Evolutionary conservation across 2,797 vertebrate genomes (phyloP).

Genomic region (Centroberyx gerrardi): DNA sequence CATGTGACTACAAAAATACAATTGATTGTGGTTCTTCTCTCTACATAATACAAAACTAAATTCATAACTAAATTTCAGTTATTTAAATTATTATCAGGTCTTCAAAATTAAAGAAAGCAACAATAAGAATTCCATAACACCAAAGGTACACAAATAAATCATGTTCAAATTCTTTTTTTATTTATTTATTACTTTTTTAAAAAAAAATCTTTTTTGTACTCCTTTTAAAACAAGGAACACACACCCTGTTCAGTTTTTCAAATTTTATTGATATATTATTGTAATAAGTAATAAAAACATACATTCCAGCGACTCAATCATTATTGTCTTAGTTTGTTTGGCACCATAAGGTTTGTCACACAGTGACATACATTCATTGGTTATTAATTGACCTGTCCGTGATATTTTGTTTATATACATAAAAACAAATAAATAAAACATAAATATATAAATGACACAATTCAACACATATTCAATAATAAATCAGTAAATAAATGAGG

Average conservation of each 20-base stretch:
- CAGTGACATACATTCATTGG: conserved; percentile 56
- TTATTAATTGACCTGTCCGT: conserved; percentile 24
- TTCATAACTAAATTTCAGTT: background rate
- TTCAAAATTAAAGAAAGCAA: background rate
- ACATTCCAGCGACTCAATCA: conserved; percentile 39
- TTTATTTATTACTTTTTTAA: no score
- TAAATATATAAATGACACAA: conserved; percentile 57
- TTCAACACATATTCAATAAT: conserved; percentile 39
- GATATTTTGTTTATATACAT: conserved; percentile 4
- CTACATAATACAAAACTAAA: background rate
- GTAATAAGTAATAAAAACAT: conserved; percentile 18
- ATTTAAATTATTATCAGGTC: background rate
- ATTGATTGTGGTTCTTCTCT: background rate
- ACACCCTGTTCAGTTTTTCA: background rate
- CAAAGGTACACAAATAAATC: background rate
- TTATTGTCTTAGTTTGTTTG: conserved; percentile 7
- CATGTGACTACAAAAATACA: background rate
- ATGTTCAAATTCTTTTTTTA: no score
- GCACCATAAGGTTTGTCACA: conserved; percentile 35
- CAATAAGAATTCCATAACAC: background rate
- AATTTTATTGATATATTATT: conserved; percentile 11
- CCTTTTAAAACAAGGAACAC: background rate
- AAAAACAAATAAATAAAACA: conserved; percentile 69
- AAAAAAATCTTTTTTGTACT: background rate
- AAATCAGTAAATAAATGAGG: conserved; percentile 27